A percentile compares a stretch with the other conserved stretches of the same genome.
Conservation (phyloP, 2,113 vertebrate genomes). For the Phaethon lepturus region DNA sequence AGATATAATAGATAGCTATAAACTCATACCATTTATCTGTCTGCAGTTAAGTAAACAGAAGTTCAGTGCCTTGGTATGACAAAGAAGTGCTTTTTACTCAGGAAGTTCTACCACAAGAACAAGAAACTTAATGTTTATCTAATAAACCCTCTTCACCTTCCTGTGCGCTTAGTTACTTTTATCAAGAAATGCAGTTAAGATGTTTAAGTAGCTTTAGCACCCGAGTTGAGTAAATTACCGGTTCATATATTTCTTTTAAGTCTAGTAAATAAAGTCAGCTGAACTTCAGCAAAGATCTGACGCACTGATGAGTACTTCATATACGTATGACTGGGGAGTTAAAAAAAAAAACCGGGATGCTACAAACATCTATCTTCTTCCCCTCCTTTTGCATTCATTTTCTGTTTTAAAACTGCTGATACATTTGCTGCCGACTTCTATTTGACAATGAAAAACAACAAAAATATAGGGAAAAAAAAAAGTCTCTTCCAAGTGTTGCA, state of each 20-base stretch:
- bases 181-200: background rate
- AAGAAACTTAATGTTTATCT: background rate
- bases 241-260: background rate
- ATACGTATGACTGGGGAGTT: background rate
- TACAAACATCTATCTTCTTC: background rate
- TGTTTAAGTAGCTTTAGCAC: background rate
- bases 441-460: background rate
- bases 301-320: background rate
- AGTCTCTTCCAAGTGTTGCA: background rate
- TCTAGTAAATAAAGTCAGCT: background rate
- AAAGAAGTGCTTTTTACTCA: background rate
- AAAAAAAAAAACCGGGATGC: background rate
- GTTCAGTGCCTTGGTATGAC: background rate
- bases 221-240: accelerated
- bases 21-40: background rate
- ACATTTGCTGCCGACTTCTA: background rate
- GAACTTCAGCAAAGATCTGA: background rate
- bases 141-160: background rate
- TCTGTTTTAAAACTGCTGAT: background rate
- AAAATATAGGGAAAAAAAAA: background rate
- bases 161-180: background rate
- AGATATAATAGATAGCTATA: background rate
- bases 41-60: background rate
- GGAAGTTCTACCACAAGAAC: background rate
- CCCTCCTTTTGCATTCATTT: background rate